Evolutionary conservation across 2,888 invertebrate species (phyloP).

Genomic region (Embidobia sp.): DNA sequence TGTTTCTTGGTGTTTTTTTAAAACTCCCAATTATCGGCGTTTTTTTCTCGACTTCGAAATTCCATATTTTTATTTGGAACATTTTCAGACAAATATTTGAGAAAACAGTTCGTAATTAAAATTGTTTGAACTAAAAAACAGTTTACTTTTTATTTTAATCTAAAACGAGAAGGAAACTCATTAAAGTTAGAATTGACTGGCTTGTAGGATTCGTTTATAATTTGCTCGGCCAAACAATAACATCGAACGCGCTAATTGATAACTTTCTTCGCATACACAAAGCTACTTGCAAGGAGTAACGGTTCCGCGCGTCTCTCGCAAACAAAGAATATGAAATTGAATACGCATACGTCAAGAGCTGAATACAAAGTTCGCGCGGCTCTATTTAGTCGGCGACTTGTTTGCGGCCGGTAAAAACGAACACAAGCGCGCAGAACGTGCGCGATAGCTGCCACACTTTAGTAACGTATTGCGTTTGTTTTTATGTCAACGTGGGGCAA

Average conservation of each 20-base stretch:
- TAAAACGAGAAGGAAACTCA: not conserved
- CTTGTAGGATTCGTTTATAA: not conserved
- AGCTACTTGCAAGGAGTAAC: slow-evolving; percentile 3
- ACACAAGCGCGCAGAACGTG: not conserved
- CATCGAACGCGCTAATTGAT: slow-evolving; percentile 22
- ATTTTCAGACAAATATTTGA: too few relatives aligned
- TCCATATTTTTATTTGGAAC: too few relatives aligned
- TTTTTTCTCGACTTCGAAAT: too few relatives aligned
- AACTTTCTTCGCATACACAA: slow-evolving; percentile 14
- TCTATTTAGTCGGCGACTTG: slow-evolving; percentile 23
- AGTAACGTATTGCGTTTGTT: not conserved
- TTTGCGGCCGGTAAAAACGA: slow-evolving; percentile 12
- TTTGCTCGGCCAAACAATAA: slow-evolving; percentile 12
- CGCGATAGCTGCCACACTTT: slow-evolving; percentile 15
- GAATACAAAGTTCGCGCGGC: slow-evolving; percentile 20
- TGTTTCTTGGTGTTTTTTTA: too few relatives aligned
- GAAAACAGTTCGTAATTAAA: too few relatives aligned
- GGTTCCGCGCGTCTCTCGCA: not conserved
- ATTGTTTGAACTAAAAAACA: not conserved
- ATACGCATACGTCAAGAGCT: slow-evolving; percentile 1
- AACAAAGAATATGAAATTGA: slow-evolving; percentile 27
- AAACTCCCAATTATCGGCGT: too few relatives aligned
- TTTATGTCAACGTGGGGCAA: not conserved
- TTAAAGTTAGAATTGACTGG: too few relatives aligned
- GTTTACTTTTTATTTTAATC: not conserved